Evolutionary conservation across 2,888 invertebrate species (phyloP).

Genomic region (Hemistola chrysoprasaria): DNA sequence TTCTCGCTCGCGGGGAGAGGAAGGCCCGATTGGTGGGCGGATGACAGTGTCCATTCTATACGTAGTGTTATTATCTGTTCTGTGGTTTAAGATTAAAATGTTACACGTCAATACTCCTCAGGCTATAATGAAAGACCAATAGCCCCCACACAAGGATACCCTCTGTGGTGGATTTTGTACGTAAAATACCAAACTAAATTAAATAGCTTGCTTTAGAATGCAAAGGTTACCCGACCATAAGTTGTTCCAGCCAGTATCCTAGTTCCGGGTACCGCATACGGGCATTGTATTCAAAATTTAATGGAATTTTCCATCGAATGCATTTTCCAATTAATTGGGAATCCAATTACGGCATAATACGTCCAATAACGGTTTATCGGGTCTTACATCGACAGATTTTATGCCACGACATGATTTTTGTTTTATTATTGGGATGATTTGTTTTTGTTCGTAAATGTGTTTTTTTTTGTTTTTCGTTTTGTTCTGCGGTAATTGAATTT

Average conservation of each 20-base stretch:
- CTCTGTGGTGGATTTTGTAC: too few relatives aligned
- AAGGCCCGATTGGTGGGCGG: too few relatives aligned
- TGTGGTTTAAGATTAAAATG: too few relatives aligned
- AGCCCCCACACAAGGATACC: too few relatives aligned
- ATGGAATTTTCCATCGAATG: conserved; percentile 50
- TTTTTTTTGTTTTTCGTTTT: too few relatives aligned
- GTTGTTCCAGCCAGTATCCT: background rate
- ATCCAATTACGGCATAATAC: conserved; percentile 63
- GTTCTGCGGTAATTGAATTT: background rate
- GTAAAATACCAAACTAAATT: too few relatives aligned
- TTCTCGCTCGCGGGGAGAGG: too few relatives aligned
- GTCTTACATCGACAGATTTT: conserved; percentile 32
- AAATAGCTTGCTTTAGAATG: background rate
- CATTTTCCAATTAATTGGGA: conserved; percentile 67
- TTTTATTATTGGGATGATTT: conserved; percentile 2
- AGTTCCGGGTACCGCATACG: conserved; percentile 15
- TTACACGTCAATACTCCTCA: too few relatives aligned
- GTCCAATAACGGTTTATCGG: conserved; percentile 55
- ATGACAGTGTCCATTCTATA: too few relatives aligned
- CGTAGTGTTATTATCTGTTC: too few relatives aligned
- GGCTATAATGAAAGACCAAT: too few relatives aligned
- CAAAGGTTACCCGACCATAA: conserved; percentile 1
- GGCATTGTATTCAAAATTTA: conserved; percentile 35
- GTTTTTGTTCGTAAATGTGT: background rate
- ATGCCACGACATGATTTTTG: conserved; percentile 18